Percentiles rank a stretch among this genome's conserved stretches.
phyloP scores from a whole-genome alignment of 2,113 vertebrate genomes.

The Monopterus albus region DNA sequence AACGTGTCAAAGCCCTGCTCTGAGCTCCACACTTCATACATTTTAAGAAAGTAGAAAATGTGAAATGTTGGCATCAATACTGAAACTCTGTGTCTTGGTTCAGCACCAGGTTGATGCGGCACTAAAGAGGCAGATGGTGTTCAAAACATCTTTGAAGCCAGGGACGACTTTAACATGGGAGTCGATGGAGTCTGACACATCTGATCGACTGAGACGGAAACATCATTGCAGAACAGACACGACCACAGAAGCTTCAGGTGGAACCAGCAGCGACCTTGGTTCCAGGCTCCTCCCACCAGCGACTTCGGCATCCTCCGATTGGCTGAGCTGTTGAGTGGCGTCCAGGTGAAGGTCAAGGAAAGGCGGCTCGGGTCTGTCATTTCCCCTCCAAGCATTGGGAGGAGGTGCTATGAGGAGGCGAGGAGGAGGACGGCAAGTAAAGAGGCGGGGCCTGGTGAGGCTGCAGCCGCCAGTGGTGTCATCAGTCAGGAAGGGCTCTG shows the following conservation, averaged over 20 bases:
- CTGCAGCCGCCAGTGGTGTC: constrained; percentile 88
- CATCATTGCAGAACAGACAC: neutral
- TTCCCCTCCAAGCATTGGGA: constrained; percentile 2
- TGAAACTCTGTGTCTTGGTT: no score
- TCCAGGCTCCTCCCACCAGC: constrained; percentile 24
- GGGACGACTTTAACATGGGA: no score
- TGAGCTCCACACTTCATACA: no score
- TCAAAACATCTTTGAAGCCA: no score
- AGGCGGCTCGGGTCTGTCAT: constrained; percentile 4
- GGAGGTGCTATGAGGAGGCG: constrained; percentile 61
- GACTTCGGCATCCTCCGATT: constrained; percentile 26
- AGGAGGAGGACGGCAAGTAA: constrained; percentile 66
- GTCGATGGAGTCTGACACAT: no score
- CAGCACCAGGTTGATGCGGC: no score
- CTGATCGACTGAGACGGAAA: no score
- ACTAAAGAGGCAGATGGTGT: no score
- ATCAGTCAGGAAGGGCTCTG: constrained; percentile 95
- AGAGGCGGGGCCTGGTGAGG: constrained; percentile 59
- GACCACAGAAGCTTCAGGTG: neutral
- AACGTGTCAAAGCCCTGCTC: no score
- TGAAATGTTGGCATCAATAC: no score
- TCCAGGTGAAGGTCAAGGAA: constrained; percentile 33
- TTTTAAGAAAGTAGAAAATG: no score
- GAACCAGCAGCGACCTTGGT: neutral
- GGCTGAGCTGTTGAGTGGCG: constrained; percentile 10